phyloP scores from a whole-genome alignment of 1,140 invertebrate species.

The Pseudomyrmex pallidus region DNA sequence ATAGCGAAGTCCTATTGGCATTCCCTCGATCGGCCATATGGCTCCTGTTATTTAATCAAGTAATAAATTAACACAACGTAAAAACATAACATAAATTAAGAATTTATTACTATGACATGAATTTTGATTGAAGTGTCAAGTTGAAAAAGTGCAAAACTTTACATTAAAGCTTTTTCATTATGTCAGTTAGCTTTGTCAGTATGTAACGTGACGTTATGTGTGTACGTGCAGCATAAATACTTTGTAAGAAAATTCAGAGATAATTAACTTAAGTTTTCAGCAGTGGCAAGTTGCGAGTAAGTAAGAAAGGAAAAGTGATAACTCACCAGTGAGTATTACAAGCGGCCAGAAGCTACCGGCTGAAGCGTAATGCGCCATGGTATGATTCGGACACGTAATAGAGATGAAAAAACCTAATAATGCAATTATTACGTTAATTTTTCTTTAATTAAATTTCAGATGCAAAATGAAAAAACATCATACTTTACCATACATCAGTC shows the following conservation, averaged over 20 bases:
- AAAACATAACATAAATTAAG: neutral
- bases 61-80: constrained; percentile 9
- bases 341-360: constrained; percentile 95
- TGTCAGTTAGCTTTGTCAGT: too few relatives aligned
- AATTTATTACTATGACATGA: neutral
- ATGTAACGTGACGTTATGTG: neutral
- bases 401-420: constrained; percentile 91
- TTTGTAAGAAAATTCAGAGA: neutral
- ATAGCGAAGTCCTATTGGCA: constrained; percentile 86
- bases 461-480: too few relatives aligned
- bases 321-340: constrained; percentile 91
- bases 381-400: constrained; percentile 90
- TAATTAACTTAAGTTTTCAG: neutral
- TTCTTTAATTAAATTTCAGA: neutral
- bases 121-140: neutral
- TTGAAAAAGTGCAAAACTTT: too few relatives aligned
- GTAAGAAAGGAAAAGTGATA: neutral
- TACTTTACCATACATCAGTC: constrained; percentile 89
- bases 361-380: constrained; percentile 92
- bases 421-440: neutral
- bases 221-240: too few relatives aligned
- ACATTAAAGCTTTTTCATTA: too few relatives aligned
- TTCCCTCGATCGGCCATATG: constrained; percentile 96
- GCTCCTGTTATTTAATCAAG: constrained; percentile 87
- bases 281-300: neutral